Conservation (phyloP, 2,888 invertebrate genomes). For the Uropetala carovei region DNA sequence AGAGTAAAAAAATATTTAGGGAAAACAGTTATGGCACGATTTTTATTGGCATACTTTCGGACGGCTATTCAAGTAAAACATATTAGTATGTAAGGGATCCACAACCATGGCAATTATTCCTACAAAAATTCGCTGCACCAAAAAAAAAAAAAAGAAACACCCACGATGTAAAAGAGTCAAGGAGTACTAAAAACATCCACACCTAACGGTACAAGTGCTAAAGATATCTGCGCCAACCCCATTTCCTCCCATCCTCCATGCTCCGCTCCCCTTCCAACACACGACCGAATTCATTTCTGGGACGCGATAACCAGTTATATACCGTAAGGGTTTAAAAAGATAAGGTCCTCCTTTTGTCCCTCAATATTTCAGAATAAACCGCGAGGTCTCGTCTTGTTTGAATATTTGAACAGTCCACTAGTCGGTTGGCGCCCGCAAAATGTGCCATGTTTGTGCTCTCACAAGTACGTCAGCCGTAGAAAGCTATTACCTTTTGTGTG, state of each 20-base stretch:
- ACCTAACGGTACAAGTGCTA: background rate
- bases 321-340: background rate
- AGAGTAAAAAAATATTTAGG: no score
- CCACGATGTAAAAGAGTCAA: no score
- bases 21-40: no score
- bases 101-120: no score
- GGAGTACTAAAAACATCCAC: background rate
- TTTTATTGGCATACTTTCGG: no score
- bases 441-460: background rate
- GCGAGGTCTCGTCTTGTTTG: constrained; percentile 1
- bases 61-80: no score
- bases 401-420: constrained; percentile 6
- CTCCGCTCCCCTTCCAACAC: no score
- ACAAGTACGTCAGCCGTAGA: background rate
- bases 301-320: background rate
- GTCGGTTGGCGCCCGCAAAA: background rate
- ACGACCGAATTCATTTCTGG: background rate
- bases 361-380: constrained; percentile 23
- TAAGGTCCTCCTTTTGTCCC: background rate
- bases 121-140: no score
- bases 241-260: background rate
- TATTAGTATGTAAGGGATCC: no score
- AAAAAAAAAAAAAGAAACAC: no score
- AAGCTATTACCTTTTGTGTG: background rate
- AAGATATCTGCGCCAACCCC: background rate